Base-by-base conservation (phyloP, 2,888 invertebrate species). In the Aricia artaxerxes region DNA sequence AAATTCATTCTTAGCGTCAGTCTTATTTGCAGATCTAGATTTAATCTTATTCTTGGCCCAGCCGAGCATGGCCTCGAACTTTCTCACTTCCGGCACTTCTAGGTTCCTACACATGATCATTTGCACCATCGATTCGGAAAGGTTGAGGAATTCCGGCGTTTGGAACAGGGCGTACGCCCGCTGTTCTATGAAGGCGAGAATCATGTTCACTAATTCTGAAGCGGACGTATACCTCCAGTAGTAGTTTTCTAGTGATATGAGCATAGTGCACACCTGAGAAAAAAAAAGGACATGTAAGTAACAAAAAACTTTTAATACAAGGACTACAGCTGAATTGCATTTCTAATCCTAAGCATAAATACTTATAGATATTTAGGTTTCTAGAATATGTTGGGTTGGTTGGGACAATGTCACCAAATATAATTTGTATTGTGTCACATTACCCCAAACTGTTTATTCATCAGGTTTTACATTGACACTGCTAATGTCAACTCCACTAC, bases 221-320 rank as follows among this genome's bases (percentile, higher is more conserved):
- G 98, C 98, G 80, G 98, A 98, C 60, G 98, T 98, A 91, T 98
- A 98, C 82, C 98, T 96, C 98, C 98, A 98, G 90, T 98, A 98
- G 91, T 98, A 98, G 90, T 98, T 98, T 91, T 98, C 98, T 88
- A 98, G 93, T 73, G 98, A 97, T 90, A 97, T 97, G 80, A 98
- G 95, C 98, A 98, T 98, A 83, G 97, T 96, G 92, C 98, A 98
- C n/a, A 97, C 96, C 97, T 97, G 89, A 61, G 84, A 49, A 84
- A 73, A 78, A 78, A 24, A 49, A 31, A 1, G 57, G 78, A 6
- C n/a, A 64, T 38, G 69, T 78, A 38, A 61, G 78, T 35, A 16
- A n/a, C 77, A 49, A 13, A 40, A 11, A 24, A 4, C 13, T 31
- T 64, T 11, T n/a, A n/a, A 6, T 24, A 16, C 1, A 1, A 24